These are phyloP conservation scores for Onychomys torridus DNA, from an alignment of 2,797 vertebrate species.

Conservation along the genomic window DNA sequence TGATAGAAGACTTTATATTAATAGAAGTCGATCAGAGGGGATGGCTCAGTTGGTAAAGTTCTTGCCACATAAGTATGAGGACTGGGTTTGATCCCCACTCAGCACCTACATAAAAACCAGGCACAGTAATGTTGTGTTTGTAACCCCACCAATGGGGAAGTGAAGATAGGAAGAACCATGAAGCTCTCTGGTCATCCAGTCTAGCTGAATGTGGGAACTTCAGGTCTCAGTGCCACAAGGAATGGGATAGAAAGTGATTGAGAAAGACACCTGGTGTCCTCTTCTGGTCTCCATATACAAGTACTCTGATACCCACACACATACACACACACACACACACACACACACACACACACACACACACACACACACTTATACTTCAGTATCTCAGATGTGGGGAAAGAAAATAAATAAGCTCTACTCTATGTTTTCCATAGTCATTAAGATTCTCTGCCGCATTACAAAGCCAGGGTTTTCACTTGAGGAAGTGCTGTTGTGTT, in stretches of 20 bases:
- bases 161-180: background rate
- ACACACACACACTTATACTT: background rate
- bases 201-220: background rate
- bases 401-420: background rate
- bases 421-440: background rate
- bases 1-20: background rate
- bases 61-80: background rate
- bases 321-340: background rate
- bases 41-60: background rate
- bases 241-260: background rate
- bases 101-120: background rate
- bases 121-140: background rate
- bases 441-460: background rate
- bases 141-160: background rate
- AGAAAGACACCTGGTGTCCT: background rate
- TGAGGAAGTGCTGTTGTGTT: background rate
- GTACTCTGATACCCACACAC: background rate
- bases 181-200: background rate
- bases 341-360: background rate
- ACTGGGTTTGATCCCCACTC: background rate
- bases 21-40: rapidly evolving
- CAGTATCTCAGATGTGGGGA: background rate
- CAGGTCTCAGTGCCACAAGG: background rate
- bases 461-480: background rate
- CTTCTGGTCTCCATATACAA: background rate